A percentile compares a stretch with the other conserved stretches of the same genome.
Evolutionary conservation across 2,113 vertebrate species (phyloP).

Genomic region (Poeciliopsis turrubarensis): DNA sequence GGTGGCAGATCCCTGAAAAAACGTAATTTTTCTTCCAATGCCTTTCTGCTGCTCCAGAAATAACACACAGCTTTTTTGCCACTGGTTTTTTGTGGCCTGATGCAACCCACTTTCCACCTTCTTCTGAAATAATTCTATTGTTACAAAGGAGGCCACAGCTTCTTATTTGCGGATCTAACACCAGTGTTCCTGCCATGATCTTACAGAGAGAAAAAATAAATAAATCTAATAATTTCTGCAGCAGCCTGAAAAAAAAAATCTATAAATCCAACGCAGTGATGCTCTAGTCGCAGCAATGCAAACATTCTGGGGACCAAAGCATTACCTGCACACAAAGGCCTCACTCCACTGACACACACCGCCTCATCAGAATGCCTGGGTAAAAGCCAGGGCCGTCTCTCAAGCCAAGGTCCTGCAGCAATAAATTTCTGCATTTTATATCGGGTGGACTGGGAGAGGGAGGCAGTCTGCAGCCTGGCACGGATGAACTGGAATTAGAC

Average conservation of each 20-base stretch:
- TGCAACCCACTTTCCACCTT: conserved; percentile 14
- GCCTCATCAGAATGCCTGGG: conserved; percentile 23
- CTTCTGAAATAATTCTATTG: neutral
- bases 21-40: conserved; percentile 23
- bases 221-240: conserved; percentile 3
- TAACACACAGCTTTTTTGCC: conserved; percentile 37
- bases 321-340: conserved; percentile 13
- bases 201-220: neutral
- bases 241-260: conserved; percentile 17
- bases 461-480: conserved; percentile 18
- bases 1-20: conserved; percentile 16
- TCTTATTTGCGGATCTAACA: neutral
- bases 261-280: conserved; percentile 16
- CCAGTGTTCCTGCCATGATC: neutral
- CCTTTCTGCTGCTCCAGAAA: conserved; percentile 33
- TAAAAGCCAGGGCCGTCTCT: conserved; percentile 27
- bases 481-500: too few relatives aligned
- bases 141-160: neutral
- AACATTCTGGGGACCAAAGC: conserved; percentile 18
- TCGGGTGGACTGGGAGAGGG: neutral
- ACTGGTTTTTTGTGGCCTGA: neutral
- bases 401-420: conserved; percentile 42
- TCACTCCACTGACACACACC: conserved; percentile 24
- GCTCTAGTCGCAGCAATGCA: conserved; percentile 2
- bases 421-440: conserved; percentile 59